phyloP scores from a whole-genome alignment of 2,888 invertebrate species.

The Cheilosia scutellata region DNA sequence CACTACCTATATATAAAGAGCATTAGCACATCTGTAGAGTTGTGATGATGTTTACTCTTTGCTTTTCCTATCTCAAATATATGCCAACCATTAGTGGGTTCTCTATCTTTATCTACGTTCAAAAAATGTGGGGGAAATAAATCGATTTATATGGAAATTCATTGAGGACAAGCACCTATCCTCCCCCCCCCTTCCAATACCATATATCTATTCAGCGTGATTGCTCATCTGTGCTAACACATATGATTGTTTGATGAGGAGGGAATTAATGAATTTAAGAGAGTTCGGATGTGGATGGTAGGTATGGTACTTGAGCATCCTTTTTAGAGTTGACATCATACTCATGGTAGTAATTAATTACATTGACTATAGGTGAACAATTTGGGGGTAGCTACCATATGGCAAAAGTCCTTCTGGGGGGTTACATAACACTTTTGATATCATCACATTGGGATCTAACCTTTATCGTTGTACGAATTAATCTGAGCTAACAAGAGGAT shows the following conservation, averaged over 20 bases:
- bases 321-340: constrained; percentile 26
- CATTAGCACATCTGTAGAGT: constrained; percentile 24
- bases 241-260: constrained; percentile 41
- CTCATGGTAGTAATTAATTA: constrained; percentile 39
- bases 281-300: background rate
- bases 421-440: constrained; percentile 11
- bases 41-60: constrained; percentile 9
- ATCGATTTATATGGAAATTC: constrained; percentile 68
- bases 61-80: constrained; percentile 7
- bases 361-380: constrained; percentile 30
- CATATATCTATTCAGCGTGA: constrained; percentile 1
- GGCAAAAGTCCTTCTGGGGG: constrained; percentile 5
- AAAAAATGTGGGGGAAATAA: constrained; percentile 17
- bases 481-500: background rate
- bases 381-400: constrained; percentile 32
- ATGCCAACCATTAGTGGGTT: constrained; percentile 16
- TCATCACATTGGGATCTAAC: background rate
- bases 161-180: background rate
- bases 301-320: constrained; percentile 10
- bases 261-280: constrained; percentile 10
- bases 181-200: background rate
- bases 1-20: background rate
- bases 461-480: background rate
- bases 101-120: background rate
- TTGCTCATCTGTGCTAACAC: constrained; percentile 28